Percentiles rank a stretch among this genome's conserved stretches.
Evolutionary conservation across 2,888 invertebrate species (phyloP).

Genomic region (Protodeltote pygarga): DNA sequence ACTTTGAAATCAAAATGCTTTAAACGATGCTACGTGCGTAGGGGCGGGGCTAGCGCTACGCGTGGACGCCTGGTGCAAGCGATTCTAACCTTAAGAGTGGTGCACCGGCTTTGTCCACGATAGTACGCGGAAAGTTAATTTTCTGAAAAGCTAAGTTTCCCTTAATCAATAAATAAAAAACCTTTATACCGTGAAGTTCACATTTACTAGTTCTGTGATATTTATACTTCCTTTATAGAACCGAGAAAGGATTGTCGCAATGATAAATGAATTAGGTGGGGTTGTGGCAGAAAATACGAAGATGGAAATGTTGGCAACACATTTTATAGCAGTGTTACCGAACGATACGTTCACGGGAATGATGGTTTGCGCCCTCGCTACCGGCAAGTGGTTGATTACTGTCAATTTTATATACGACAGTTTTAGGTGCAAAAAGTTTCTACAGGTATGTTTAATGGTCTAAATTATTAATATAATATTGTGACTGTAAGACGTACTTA

Average conservation of each 20-base stretch:
- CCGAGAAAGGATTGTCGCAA: slow-evolving; percentile 74
- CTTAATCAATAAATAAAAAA: too few relatives aligned
- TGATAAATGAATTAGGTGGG: slow-evolving; percentile 80
- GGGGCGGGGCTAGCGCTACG: too few relatives aligned
- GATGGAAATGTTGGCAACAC: slow-evolving; percentile 84
- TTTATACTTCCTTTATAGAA: slow-evolving; percentile 58
- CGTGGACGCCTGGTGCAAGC: too few relatives aligned
- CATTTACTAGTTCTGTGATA: too few relatives aligned
- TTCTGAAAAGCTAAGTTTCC: too few relatives aligned
- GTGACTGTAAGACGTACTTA: background rate
- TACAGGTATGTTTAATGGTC: slow-evolving; percentile 61
- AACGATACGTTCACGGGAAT: slow-evolving; percentile 79
- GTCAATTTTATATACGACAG: slow-evolving; percentile 80
- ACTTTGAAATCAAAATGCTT: too few relatives aligned
- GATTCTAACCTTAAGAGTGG: too few relatives aligned
- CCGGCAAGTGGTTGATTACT: slow-evolving; percentile 80
- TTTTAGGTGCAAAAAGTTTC: slow-evolving; percentile 78
- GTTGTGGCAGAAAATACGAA: slow-evolving; percentile 83
- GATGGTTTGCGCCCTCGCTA: slow-evolving; percentile 82
- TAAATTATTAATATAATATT: background rate
- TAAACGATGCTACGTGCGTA: too few relatives aligned
- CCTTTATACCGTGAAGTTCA: too few relatives aligned
- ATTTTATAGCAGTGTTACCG: slow-evolving; percentile 77
- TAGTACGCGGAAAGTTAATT: too few relatives aligned
- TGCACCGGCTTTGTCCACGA: too few relatives aligned